Conservation (phyloP, 2,113 vertebrate species). For the Stercorarius parasiticus region DNA sequence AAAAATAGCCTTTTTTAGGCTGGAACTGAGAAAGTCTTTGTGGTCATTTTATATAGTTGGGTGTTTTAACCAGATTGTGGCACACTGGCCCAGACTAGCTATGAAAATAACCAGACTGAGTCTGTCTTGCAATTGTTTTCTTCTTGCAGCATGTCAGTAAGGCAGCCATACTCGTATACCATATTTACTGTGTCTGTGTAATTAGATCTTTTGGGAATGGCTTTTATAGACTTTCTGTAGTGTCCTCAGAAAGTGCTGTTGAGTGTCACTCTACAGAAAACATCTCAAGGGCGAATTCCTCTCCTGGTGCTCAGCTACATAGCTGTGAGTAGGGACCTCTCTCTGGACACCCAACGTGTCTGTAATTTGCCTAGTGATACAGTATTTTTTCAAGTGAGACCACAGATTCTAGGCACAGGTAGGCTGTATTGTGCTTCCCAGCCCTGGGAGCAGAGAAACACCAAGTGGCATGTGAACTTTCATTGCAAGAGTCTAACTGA, state of each 20-base stretch:
- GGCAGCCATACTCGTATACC: neutral
- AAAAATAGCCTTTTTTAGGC: neutral
- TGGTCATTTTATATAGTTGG: neutral
- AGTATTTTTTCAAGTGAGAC: neutral
- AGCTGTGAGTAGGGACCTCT: neutral
- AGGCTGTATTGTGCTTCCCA: neutral
- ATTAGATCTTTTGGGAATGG: neutral
- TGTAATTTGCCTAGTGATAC: neutral
- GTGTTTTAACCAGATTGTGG: neutral
- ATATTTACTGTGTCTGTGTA: neutral
- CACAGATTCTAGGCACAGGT: neutral
- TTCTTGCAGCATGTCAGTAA: neutral
- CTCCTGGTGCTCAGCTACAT: neutral
- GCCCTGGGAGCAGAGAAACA: neutral
- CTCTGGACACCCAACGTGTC: neutral
- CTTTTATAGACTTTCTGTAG: neutral
- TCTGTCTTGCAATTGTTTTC: neutral
- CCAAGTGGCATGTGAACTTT: neutral
- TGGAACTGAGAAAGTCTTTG: neutral
- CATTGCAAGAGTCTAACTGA: neutral
- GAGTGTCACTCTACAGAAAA: neutral
- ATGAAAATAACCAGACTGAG: neutral
- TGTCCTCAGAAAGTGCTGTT: neutral
- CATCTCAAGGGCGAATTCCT: neutral
- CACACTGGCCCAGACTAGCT: neutral